Evolutionary conservation across 2,113 vertebrate genomes (phyloP).

Genomic region (Noturus placidus): DNA sequence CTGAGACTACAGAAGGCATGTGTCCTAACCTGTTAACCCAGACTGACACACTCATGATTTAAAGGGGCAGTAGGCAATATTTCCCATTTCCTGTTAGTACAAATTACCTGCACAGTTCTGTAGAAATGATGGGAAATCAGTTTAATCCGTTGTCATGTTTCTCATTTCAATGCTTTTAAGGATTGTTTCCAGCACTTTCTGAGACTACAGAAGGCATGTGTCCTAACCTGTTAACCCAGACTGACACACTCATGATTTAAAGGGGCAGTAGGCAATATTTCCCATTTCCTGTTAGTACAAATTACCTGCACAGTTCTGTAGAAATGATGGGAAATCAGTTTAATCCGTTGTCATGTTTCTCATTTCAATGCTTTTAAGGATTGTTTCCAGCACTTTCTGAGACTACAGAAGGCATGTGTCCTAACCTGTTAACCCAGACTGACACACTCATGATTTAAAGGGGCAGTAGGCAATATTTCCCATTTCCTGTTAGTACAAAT

Average conservation of each 20-base stretch:
- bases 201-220: not conserved
- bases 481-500: not conserved
- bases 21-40: constrained; percentile 42
- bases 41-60: not conserved
- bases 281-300: too few species aligned
- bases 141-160: not conserved
- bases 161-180: not conserved
- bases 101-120: not conserved
- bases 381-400: constrained; percentile 9
- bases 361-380: not conserved
- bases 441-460: not conserved
- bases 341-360: not conserved
- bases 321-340: not conserved
- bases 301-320: not conserved
- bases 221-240: constrained; percentile 42
- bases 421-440: constrained; percentile 42
- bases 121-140: not conserved
- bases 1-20: not conserved
- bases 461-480: not conserved
- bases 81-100: too few species aligned
- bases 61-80: not conserved
- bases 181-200: constrained; percentile 8
- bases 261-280: not conserved
- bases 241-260: not conserved
- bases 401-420: not conserved